A percentile compares a stretch with the other conserved stretches of the same genome.
These are phyloP conservation scores for Oxytorus armatus DNA, from an alignment of 2,888 invertebrate species.

Conservation along the genomic window DNA sequence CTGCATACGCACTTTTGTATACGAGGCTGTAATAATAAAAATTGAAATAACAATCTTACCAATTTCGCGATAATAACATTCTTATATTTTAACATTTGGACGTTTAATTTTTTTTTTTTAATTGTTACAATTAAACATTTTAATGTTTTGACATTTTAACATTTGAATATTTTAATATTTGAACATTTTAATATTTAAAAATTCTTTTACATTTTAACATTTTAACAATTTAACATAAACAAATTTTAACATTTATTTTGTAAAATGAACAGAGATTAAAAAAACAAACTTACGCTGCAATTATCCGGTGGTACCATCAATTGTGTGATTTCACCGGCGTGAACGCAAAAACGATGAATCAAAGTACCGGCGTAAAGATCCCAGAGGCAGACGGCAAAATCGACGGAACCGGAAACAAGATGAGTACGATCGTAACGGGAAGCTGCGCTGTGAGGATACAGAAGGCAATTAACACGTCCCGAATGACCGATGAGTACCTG, in stretches of 20 bases:
- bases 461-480: conserved; percentile 96
- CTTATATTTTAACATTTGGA: too few species aligned
- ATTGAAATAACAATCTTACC: conserved; percentile 10
- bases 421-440: conserved; percentile 94
- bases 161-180: too few species aligned
- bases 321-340: conserved; percentile 98
- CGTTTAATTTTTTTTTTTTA: too few species aligned
- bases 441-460: conserved; percentile 97
- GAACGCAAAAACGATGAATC: conserved; percentile 97
- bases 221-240: too few species aligned
- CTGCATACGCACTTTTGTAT: conserved; percentile 98
- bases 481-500: conserved; percentile 95
- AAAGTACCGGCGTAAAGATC: conserved; percentile 95
- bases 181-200: too few species aligned
- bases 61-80: too few species aligned
- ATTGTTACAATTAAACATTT: too few species aligned
- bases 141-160: too few species aligned
- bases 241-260: too few species aligned
- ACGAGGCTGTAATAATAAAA: conserved; percentile 88
- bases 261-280: too few species aligned
- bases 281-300: conserved; percentile 89
- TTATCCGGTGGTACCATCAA: conserved; percentile 97
- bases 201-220: too few species aligned
- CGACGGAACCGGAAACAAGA: conserved; percentile 98
- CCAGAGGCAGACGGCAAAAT: conserved; percentile 99